Evolutionary conservation across 2,797 vertebrate species (phyloP), one percentile per base, ranked within the genome.

Genomic region (Phoebastria nigripes): DNA sequence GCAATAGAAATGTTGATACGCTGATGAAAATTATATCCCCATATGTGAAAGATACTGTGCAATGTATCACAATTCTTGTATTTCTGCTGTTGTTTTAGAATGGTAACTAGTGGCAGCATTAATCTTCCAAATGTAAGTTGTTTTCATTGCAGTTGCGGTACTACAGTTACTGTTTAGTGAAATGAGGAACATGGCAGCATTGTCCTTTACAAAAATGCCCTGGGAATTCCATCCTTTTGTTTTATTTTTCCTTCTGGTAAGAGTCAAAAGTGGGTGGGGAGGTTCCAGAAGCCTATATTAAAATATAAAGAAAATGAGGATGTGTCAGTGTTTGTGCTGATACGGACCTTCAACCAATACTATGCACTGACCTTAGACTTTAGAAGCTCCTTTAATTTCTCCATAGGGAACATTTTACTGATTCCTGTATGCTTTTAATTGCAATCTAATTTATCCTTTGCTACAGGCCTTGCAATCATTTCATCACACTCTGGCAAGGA

Each of bases 351-450:
- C 37, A 84, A 31, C 42, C 17, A 59, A 0, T 13, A 3, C 18
- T 41, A 13, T 11, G 19, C 55, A 84, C 5, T 61, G 91, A 89
- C 88, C 81, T 93, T 67, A 87, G 72, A 59, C 84, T 89, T 77
- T 0, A 63, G 78, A 70, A 87, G 31, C 37, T 80, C 41, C 63
- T 90, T 87, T 80, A 46, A 87, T 92, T 72, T 82, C 62, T 80
- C 88, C 52, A 15, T 20, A n/a, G 90, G 92, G 91, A 94, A 11
- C n/a, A 14, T 70, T 94, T 87, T 19, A 33, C 82, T 41, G 47
- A 39, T 94, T 82, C 63, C 49, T 82, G 41, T 63, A 66, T 74
- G 78, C 71, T 89, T 93, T 93, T 92, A 96, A 87, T 93, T 93
- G 87, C 49, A 47, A 31, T 70, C 67, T 89, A 67, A 95, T 92